These are phyloP conservation scores for Melieria crassipennis DNA, from an alignment of 2,888 invertebrate species.

Conservation along the genomic window DNA sequence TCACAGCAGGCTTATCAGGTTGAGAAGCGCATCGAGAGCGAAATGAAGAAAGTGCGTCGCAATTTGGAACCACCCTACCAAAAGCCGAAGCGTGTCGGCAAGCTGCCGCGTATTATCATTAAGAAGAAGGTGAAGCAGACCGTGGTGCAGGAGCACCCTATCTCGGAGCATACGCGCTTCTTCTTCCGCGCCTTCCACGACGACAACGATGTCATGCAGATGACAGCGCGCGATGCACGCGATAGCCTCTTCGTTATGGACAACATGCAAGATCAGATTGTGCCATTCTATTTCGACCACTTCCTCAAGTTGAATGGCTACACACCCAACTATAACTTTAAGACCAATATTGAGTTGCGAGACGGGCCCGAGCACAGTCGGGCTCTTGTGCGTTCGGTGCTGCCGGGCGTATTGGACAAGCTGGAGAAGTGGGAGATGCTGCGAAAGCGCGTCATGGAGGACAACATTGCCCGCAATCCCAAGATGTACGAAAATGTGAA, in stretches of 20 bases:
- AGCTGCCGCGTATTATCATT: constrained; percentile 52
- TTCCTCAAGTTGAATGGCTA: constrained; percentile 62
- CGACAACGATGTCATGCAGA: constrained; percentile 46
- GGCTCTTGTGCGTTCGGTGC: constrained; percentile 41
- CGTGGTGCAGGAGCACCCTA: constrained; percentile 38
- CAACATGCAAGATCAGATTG: constrained; percentile 58
- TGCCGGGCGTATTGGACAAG: constrained; percentile 49
- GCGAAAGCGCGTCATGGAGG: constrained; percentile 59
- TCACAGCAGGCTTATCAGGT: constrained; percentile 57
- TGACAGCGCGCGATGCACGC: constrained; percentile 41
- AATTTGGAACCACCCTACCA: constrained; percentile 58
- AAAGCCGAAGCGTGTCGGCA: constrained; percentile 50
- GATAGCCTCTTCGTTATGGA: constrained; percentile 53
- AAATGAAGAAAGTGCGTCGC: constrained; percentile 59
- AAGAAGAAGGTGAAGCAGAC: constrained; percentile 45
- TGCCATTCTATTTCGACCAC: constrained; percentile 64
- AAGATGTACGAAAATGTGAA: constrained; percentile 61
- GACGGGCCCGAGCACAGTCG: constrained; percentile 59
- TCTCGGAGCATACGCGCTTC: constrained; percentile 57
- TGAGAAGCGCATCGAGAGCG: constrained; percentile 59
- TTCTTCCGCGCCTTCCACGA: constrained; percentile 60
- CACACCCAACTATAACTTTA: constrained; percentile 62
- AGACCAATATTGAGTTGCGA: constrained; percentile 58
- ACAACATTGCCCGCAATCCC: constrained; percentile 59
- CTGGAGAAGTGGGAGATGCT: constrained; percentile 54